Evolutionary conservation across 2,888 invertebrate species (phyloP).

Genomic region (Lasiommata megera): DNA sequence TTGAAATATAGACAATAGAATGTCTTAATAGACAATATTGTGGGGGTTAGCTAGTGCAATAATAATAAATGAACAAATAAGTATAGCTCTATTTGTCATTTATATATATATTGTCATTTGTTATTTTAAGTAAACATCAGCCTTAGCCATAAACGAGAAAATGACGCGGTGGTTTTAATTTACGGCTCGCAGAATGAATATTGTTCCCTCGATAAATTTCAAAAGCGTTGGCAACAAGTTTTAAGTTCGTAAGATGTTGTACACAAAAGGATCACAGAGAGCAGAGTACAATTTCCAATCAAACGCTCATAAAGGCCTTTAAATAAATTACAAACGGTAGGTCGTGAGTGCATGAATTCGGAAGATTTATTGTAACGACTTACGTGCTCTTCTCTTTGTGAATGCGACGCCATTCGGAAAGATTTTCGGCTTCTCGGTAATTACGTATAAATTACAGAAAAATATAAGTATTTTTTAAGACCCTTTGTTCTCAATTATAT

Average conservation of each 20-base stretch:
- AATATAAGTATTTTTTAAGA: too few relatives aligned
- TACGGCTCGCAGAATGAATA: slow-evolving; percentile 12
- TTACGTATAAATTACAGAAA: not conserved
- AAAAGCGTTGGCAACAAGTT: not conserved
- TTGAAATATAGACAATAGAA: too few relatives aligned
- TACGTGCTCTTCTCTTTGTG: slow-evolving; percentile 51
- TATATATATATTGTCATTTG: too few relatives aligned
- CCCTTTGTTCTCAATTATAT: too few relatives aligned
- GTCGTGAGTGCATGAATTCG: slow-evolving; percentile 62
- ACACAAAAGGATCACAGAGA: slow-evolving; percentile 5
- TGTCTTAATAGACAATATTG: too few relatives aligned
- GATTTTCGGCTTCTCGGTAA: slow-evolving; percentile 27
- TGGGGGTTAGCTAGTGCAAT: too few relatives aligned
- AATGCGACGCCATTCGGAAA: slow-evolving; percentile 43
- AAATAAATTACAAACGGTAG: slow-evolving; percentile 47
- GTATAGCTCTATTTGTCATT: too few relatives aligned
- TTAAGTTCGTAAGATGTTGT: slow-evolving; percentile 1
- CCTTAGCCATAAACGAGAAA: not conserved
- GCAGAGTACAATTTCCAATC: slow-evolving; percentile 25
- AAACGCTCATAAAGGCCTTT: slow-evolving; percentile 35
- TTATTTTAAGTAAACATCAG: not conserved
- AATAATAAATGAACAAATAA: too few relatives aligned
- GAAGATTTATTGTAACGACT: slow-evolving; percentile 64
- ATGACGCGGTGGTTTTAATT: not conserved
- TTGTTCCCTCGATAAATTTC: slow-evolving; percentile 1